Evolutionary conservation across 2,113 vertebrate species (phyloP).

Genomic region (Podilymbus podiceps): DNA sequence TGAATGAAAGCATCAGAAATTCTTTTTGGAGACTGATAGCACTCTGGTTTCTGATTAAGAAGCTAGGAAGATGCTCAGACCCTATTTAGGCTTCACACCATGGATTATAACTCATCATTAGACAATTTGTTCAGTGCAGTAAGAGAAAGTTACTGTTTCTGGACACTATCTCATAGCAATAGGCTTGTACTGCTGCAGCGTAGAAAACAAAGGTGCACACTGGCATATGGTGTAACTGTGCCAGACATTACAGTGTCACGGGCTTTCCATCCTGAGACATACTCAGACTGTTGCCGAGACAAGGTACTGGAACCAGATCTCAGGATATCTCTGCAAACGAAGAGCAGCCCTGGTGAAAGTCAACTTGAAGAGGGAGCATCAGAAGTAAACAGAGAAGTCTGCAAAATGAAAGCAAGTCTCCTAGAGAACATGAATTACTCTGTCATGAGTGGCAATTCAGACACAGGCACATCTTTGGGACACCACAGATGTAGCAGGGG

Average conservation of each 20-base stretch:
- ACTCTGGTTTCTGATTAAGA: not conserved
- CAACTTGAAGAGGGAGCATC: not conserved
- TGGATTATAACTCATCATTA: not conserved
- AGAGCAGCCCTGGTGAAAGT: not conserved
- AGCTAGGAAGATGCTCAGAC: not conserved
- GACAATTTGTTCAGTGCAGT: not conserved
- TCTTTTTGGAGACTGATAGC: not conserved
- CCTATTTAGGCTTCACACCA: not conserved
- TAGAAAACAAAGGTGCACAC: not conserved
- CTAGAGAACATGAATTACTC: not conserved
- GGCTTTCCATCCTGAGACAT: not conserved
- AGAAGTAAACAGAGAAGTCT: not conserved
- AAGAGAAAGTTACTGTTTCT: not conserved
- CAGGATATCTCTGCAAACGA: not conserved
- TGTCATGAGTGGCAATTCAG: not conserved
- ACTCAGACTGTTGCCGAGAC: not conserved
- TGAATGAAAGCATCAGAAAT: not conserved
- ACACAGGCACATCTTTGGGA: not conserved
- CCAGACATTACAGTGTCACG: accelerated
- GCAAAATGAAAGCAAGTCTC: not conserved
- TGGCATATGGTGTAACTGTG: not conserved
- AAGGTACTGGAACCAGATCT: not conserved
- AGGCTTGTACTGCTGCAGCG: not conserved
- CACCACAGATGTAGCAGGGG: not conserved
- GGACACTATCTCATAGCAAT: not conserved